Evolutionary conservation across 1,140 invertebrate species (phyloP), one percentile per base, ranked within the genome.

Genomic region (Arion vulgaris): DNA sequence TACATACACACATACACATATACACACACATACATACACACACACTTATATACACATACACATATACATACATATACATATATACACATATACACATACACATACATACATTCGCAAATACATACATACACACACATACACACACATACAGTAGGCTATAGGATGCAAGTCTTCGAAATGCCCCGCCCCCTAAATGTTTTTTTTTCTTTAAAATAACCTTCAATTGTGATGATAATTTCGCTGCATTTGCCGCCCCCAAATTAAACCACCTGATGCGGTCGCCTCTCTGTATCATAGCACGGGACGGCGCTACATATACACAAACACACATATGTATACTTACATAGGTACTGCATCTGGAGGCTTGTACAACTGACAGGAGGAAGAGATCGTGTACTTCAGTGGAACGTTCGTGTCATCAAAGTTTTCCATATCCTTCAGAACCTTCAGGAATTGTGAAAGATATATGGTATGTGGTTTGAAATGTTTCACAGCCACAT

Each of bases 41-140:
- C 69, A 72, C 7, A 72, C 69, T 34, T 41, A 72, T 32, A 72
- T 41, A 72, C 69, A 34, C 7, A 19, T 15, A 36, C 26, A 72
- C 34, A 36, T 41, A 72, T n/a, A 38, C 15, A 41, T 15, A 72
- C 26, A 41, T 26, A 72, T 36, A 72, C 11, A 41, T 7, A 36
- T 15, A 41, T 36, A 38, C 69, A 72, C 13, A 41, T 36, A 41
- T 36, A 62, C 69, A 72, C 26, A 72, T 32, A 72, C 26, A 72
- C 69, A 72, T 41, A 72, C 69, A 72, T 41, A 72, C 69, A 72
- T n/a, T n/a, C n/a, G n/a, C n/a, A n/a, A n/a, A n/a, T n/a, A n/a
- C n/a, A n/a, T n/a, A n/a, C n/a, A n/a, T 17, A 72, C 69, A 72
- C 26, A 72, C 69, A 72, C 26, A 72, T 32, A 34, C 7, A 19